phyloP scores from a whole-genome alignment of 2,113 vertebrate genomes.

The Phalacrocorax carbo region DNA sequence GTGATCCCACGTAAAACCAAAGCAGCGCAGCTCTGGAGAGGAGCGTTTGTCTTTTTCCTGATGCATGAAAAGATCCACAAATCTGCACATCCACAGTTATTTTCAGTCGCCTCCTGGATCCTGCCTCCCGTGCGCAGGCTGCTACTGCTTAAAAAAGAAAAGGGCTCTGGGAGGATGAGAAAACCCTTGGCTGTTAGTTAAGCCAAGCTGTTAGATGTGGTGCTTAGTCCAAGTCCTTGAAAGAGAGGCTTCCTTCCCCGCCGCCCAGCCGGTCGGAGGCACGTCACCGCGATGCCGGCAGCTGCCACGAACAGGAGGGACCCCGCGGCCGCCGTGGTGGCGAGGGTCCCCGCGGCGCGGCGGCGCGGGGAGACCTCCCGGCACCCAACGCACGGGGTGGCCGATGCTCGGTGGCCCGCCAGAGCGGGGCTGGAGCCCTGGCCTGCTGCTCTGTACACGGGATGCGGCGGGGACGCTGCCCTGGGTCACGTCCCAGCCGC shows the following conservation, averaged over 20 bases:
- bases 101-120: background rate
- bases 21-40: background rate
- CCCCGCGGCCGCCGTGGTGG: fast-evolving
- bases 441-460: fast-evolving
- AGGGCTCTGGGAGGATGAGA: background rate
- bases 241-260: too few relatives aligned
- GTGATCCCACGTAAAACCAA: background rate
- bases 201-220: background rate
- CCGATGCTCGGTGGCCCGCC: background rate
- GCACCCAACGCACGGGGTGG: fast-evolving
- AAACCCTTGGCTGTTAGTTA: fast-evolving
- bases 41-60: background rate
- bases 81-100: background rate
- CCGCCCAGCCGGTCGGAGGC: fast-evolving
- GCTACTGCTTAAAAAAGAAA: background rate
- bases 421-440: background rate
- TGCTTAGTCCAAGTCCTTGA: background rate
- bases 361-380: background rate
- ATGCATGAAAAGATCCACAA: background rate
- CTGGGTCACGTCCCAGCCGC: background rate
- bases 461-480: fast-evolving
- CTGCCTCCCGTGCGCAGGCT: background rate
- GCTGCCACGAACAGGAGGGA: background rate
- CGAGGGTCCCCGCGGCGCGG: fast-evolving
- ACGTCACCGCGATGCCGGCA: background rate